Base-by-base conservation (phyloP, 64 coral and sea anemone species). In the Anthopleura sola region DNA sequence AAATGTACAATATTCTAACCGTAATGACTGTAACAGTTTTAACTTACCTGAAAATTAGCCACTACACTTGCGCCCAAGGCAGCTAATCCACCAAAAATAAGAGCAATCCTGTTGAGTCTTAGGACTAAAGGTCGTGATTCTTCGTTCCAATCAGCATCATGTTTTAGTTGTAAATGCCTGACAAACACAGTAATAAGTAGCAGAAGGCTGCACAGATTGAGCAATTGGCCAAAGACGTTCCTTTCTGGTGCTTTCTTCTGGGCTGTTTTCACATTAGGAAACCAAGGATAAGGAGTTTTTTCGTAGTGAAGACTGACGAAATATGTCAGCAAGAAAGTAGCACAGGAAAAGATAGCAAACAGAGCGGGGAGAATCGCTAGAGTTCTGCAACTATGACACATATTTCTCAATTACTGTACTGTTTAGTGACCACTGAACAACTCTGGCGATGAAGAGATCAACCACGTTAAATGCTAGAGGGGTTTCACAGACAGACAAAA, bases 111-210 rank as follows among this genome's bases (percentile, higher is more conserved):
- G 85, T 99, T 99, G 1, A 99, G 87, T 24, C 53, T 92, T 3
- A 95, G 46, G 21, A 99, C 31, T 37, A 75, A 33, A n/a, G 68
- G 60, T 32, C 85, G 82, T 37, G 90, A 90, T 24, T 49, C 90
- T 53, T 99, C 97, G 32, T 92, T 92, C 97, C 92, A 99, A 29
- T 99, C 93, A 0, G 90, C 90, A 77, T 99, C 97, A 6, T 94
- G 92, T 79, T 84, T 90, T 18, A 99, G 56, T 81, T 99, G 97
- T 51, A 99, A 85, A 76, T 90, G 94, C 13, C 97, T 58, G 17
- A 99, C 80, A 74, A 86, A 92, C 2, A 91, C 78, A 5, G 85
- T 86, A 33, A 95, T 77, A 18, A 95, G n/a, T 18, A 60, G 80
- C 23, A 99, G 16, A 62, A 90, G 87, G 12, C 89, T 81, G 23